Evolutionary conservation across 2,797 vertebrate species (phyloP), one percentile per base, ranked within the genome.

Genomic region (Arrhamphus sclerolepis): DNA sequence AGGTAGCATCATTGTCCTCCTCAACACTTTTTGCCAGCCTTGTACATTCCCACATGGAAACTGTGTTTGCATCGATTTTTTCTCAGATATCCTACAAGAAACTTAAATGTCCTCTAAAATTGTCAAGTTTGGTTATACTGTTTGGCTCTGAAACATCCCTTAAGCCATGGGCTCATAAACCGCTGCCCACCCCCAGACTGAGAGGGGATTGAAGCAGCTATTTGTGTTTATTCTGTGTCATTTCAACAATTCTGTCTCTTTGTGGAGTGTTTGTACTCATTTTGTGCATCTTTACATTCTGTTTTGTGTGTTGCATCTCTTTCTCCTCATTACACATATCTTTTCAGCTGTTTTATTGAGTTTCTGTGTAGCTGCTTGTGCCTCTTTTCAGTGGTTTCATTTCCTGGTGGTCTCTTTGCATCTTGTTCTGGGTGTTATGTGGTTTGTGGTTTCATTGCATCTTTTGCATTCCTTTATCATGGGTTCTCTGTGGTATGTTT

Each of bases 21-120:
- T n/a, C 70, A 63, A 44, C 72, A 55, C 46, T 31, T 31, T 39
- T 39, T 43, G 66, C 77, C 71, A 79, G 80, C 72, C 77, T 81
- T 78, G 63, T 50, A 26, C 54, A 47, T 56, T 62, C 49, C 34
- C 60, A 43, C 51, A 54, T 46, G 44, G 17, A 56, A 77, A 86
- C 70, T 24, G 1, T 14, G 59, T 83, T 89, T 85, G 81, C 73
- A 89, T 85, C 73, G 80, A 90, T 85, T 68, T 48, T 47, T 68
- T 69, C 51, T 64, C 48, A 52, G 60, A 46, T 53, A 54, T 67
- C 58, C 44, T 48, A 47, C 26, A 53, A 72, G 73, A 78, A 38
- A 38, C 50, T 29, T 18, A 39, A 52, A 66, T 41, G 78, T 53
- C 82, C 64, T 86, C 71, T 59, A 77, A 65, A 64, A 62, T 21